Evolutionary conservation across 2,113 vertebrate species (phyloP), one percentile per base, ranked within the genome.

Genomic region (Tor tambroides): DNA sequence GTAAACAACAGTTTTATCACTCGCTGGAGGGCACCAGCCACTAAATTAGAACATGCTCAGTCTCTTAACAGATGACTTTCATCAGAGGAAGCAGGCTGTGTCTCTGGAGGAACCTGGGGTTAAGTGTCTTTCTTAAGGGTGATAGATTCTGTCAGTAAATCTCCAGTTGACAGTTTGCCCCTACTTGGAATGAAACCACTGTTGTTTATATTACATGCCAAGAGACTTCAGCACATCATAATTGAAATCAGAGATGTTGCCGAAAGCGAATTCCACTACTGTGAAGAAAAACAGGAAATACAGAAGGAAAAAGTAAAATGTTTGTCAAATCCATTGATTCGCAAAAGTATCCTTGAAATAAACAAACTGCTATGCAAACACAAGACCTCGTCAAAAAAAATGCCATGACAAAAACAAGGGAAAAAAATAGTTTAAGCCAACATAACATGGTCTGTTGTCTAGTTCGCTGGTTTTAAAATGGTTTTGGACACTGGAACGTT

Each of bases 1-100:
- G 98, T 99, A 81, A 94, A 86, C 26, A 72, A 61, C 15, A 49
- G 35, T 10, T 41, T 56, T 43, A 86, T 59, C 10, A 86, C 77
- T 86, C 32, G 7, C 63, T 51, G 9, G 12, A 54, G 10, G 12
- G 54, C 43, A 61, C 69, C 5, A 35, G n/a, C 49, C 51, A 85
- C 72, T 46, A 63, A 28, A 85, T 46, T 49, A 76, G 26, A 23
- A 41, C 32, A 71, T 0, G 0, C 9, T 83, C 28, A 51, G 41
- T 46, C n/a, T 17, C 54, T 80, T 38, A 61, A 63, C 78, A 61
- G 78, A 80, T 26, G 21, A 1, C 61, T 78, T 43, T 83, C 26
- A 69, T 82, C 26, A 69, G 2, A 83, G 19, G 41, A 82, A 82
- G 41, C 30, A 10, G 59, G 8, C 1, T 5, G 10, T n/a, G 54